phyloP scores from a whole-genome alignment of 2,113 vertebrate genomes.

The Enhydra lutris region DNA sequence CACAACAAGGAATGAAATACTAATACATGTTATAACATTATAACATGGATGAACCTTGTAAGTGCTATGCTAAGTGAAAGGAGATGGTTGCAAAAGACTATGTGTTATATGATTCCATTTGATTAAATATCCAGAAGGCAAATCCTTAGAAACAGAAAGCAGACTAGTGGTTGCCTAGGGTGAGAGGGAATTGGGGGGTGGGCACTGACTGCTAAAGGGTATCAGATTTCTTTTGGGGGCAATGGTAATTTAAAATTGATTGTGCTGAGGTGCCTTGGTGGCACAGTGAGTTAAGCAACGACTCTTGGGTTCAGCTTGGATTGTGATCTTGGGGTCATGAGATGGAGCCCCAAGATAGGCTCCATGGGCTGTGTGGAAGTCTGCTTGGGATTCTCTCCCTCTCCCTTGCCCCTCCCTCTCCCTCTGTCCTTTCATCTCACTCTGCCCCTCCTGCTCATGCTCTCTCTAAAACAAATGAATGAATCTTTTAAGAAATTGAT shows the following conservation, averaged over 20 bases:
- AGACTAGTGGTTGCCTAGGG: neutral
- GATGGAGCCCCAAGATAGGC: neutral
- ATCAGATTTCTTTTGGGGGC: neutral
- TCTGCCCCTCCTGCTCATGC: neutral
- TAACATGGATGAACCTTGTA: neutral
- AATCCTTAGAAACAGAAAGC: neutral
- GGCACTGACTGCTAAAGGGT: neutral
- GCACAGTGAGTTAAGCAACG: neutral
- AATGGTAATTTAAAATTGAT: neutral
- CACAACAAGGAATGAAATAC: neutral
- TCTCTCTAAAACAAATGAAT: neutral
- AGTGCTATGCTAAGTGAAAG: neutral
- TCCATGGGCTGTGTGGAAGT: neutral
- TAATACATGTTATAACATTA: neutral
- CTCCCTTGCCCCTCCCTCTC: neutral
- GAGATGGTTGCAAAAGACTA: neutral
- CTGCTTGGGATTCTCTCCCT: neutral
- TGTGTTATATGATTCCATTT: neutral
- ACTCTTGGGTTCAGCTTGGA: neutral
- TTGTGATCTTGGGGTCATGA: neutral
- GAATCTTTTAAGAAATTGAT: neutral
- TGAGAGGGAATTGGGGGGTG: too few species aligned
- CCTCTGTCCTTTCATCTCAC: neutral
- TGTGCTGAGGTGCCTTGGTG: neutral
- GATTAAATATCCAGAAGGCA: neutral